These are phyloP conservation scores for Didymodactylos carnosus DNA, from an alignment of 2,888 invertebrate species.

Conservation along the genomic window DNA sequence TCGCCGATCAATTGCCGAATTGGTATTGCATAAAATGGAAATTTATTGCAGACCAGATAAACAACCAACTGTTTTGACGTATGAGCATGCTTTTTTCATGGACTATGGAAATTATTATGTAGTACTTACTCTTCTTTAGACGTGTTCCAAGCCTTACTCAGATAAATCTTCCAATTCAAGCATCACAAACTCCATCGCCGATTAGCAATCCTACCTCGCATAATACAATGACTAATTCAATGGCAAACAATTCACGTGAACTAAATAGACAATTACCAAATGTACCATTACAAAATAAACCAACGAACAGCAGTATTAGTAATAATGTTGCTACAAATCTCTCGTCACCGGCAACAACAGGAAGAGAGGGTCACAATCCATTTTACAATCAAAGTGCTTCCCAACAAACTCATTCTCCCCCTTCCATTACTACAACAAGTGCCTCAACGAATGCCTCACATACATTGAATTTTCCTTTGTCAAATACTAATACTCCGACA, in stretches of 20 bases:
- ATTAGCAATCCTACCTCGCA: background rate
- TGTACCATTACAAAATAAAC: background rate
- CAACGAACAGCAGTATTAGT: background rate
- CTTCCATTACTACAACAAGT: background rate
- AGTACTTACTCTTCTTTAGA: background rate
- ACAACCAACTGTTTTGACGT: background rate
- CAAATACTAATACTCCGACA: background rate
- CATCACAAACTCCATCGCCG: background rate
- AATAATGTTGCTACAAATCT: background rate
- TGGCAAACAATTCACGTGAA: background rate
- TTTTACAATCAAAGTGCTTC: too few relatives aligned
- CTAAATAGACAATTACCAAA: background rate
- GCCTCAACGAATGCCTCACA: too few relatives aligned
- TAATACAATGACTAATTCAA: background rate
- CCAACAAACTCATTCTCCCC: too few relatives aligned
- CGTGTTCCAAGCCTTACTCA: background rate
- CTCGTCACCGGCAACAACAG: too few relatives aligned
- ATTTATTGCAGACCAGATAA: conserved; percentile 36
- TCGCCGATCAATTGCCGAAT: conserved; percentile 70
- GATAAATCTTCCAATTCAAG: background rate
- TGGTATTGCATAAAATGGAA: conserved; percentile 78
- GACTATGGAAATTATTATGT: background rate
- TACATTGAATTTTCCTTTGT: background rate
- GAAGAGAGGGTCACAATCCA: background rate
- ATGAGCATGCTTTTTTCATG: background rate